These are phyloP conservation scores for Pocota personata DNA, from an alignment of 2,888 invertebrate genomes.

Conservation along the genomic window DNA sequence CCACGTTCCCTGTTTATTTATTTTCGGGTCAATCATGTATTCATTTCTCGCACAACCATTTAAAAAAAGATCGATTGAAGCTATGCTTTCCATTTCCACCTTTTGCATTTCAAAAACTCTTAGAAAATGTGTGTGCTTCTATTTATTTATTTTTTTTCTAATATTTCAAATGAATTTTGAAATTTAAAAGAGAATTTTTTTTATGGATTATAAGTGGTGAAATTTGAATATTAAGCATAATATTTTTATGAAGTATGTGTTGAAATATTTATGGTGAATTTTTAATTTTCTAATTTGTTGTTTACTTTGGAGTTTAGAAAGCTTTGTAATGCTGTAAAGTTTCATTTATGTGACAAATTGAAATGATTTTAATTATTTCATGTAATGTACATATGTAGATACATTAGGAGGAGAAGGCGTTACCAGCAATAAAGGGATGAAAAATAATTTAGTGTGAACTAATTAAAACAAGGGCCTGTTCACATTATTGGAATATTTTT, in stretches of 20 bases:
- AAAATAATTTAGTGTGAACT: no score
- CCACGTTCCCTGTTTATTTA: constrained; percentile 5
- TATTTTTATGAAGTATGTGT: constrained; percentile 42
- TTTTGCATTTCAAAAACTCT: neutral
- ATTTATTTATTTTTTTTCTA: neutral
- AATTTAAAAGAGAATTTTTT: neutral
- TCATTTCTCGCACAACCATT: constrained; percentile 24
- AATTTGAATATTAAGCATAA: constrained; percentile 31
- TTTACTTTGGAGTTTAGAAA: neutral
- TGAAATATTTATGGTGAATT: constrained; percentile 34
- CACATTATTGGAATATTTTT: no score
- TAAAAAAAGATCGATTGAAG: neutral
- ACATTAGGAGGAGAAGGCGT: no score
- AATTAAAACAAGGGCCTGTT: no score
- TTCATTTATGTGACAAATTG: neutral
- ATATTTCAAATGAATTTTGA: neutral
- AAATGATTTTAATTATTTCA: neutral
- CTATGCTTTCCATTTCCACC: neutral
- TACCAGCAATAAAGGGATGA: no score
- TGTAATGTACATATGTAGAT: no score
- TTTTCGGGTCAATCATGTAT: constrained; percentile 30
- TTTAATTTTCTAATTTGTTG: constrained; percentile 24
- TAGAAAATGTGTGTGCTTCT: neutral
- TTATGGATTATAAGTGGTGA: constrained; percentile 37
- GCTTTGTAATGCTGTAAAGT: neutral